Conservation (phyloP, 1,140 invertebrate genomes). For the Drosophila ambigua region DNA sequence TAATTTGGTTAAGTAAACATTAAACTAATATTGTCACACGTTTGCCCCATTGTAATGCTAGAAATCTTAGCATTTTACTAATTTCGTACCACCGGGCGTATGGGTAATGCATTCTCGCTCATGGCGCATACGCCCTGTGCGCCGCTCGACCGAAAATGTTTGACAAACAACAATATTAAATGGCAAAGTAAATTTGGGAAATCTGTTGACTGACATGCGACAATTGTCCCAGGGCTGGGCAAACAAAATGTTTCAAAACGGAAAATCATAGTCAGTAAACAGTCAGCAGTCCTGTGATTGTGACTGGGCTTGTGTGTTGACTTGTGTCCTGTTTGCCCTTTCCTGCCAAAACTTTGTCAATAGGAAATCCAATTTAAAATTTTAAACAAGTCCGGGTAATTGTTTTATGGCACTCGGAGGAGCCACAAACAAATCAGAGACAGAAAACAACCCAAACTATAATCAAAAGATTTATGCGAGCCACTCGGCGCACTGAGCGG, state of each 20-base stretch:
- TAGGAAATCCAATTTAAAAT: slow-evolving; percentile 36
- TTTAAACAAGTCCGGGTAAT: slow-evolving; percentile 65
- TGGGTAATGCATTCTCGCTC: slow-evolving; percentile 32
- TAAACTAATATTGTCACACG: slow-evolving; percentile 30
- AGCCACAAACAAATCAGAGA: slow-evolving; percentile 58
- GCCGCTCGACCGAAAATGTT: slow-evolving; percentile 47
- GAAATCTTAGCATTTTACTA: not conserved
- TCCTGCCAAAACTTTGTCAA: slow-evolving; percentile 47
- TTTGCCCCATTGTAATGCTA: slow-evolving; percentile 64
- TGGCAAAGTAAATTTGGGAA: slow-evolving; percentile 62
- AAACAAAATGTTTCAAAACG: slow-evolving; percentile 55
- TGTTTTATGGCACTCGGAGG: slow-evolving; percentile 74
- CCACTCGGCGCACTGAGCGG: slow-evolving; percentile 5
- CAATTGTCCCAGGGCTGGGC: slow-evolving; percentile 44
- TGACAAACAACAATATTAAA: slow-evolving; percentile 73
- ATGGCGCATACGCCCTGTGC: slow-evolving; percentile 14
- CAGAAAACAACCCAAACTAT: slow-evolving; percentile 37
- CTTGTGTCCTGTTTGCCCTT: slow-evolving; percentile 32
- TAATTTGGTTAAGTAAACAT: not conserved
- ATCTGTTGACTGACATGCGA: slow-evolving; percentile 62
- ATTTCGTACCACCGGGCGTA: slow-evolving; percentile 28
- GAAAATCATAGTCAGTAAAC: slow-evolving; percentile 45
- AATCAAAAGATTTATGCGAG: slow-evolving; percentile 43
- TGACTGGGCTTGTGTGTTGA: slow-evolving; percentile 13
- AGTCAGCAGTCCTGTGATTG: slow-evolving; percentile 26